Conservation (phyloP, 2,113 vertebrate genomes). For the Cyprinodon tularosa region DNA sequence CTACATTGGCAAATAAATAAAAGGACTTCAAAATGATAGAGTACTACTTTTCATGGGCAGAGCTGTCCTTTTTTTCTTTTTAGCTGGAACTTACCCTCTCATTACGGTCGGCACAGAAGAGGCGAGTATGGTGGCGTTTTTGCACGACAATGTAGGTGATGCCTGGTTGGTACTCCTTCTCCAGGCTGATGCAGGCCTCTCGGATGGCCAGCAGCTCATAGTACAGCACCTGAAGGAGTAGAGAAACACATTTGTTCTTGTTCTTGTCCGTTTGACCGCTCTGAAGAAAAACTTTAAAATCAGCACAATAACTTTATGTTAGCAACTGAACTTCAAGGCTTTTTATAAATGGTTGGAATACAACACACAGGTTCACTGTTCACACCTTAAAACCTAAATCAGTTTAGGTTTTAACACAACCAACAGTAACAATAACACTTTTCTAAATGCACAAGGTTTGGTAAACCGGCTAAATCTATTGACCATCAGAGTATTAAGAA, state of each 20-base stretch:
- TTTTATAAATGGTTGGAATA: background rate
- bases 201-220: conserved; percentile 98
- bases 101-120: conserved; percentile 98
- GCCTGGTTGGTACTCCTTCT: conserved; percentile 99
- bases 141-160: conserved; percentile 99
- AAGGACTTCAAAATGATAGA: conserved; percentile 12
- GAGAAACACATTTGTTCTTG: background rate
- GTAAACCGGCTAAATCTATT: background rate
- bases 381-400: background rate
- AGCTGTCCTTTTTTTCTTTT: background rate
- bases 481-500: background rate
- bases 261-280: no score
- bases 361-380: background rate
- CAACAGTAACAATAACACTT: background rate
- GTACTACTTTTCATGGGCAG: conserved; percentile 29
- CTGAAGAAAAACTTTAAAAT: no score
- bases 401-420: background rate
- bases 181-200: conserved; percentile 98
- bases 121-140: conserved; percentile 97
- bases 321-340: background rate
- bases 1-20: background rate
- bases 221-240: conserved; percentile 88
- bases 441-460: background rate
- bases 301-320: no score
- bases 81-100: conserved; percentile 88